A percentile compares a stretch with the other conserved stretches of the same genome.
Conservation (phyloP, 2,797 vertebrate species). For the Falco rusticolus region DNA sequence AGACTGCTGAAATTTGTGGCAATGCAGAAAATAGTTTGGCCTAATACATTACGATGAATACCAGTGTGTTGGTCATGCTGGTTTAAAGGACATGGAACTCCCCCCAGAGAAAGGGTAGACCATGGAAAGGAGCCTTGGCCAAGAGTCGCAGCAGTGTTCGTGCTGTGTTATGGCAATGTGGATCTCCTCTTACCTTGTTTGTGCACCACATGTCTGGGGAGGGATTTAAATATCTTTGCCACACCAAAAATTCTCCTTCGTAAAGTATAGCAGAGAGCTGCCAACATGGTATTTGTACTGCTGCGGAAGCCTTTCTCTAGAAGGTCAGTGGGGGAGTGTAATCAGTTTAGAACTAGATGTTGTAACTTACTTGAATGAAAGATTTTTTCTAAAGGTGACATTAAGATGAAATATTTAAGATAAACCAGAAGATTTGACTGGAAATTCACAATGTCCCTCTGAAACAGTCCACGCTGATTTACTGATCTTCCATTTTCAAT, state of each 20-base stretch:
- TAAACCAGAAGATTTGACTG: conserved; percentile 84
- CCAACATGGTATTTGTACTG: background rate
- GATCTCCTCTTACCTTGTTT: background rate
- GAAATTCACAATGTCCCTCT: conserved; percentile 82
- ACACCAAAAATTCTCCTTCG: background rate
- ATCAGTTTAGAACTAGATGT: conserved; percentile 79
- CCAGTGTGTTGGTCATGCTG: background rate
- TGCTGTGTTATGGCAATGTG: background rate
- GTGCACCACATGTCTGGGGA: background rate
- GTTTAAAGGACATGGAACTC: background rate
- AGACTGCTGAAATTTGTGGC: background rate
- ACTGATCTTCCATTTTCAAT: conserved; percentile 84
- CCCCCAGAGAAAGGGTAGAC: background rate
- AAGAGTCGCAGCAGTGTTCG: background rate
- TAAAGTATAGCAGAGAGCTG: conserved; percentile 19
- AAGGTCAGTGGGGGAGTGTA: conserved; percentile 77
- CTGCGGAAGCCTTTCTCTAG: conserved; percentile 51
- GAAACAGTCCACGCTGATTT: conserved; percentile 83
- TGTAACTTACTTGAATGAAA: conserved; percentile 81
- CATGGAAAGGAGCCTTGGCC: background rate
- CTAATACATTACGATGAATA: background rate
- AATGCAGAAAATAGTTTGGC: background rate
- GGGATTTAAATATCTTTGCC: background rate
- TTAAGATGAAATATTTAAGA: conserved; percentile 87
- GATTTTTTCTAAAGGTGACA: conserved; percentile 84